Percentiles rank a stretch among this genome's conserved stretches.
phyloP scores from a whole-genome alignment of 2,888 invertebrate genomes.

The Tubulanus polymorphus region DNA sequence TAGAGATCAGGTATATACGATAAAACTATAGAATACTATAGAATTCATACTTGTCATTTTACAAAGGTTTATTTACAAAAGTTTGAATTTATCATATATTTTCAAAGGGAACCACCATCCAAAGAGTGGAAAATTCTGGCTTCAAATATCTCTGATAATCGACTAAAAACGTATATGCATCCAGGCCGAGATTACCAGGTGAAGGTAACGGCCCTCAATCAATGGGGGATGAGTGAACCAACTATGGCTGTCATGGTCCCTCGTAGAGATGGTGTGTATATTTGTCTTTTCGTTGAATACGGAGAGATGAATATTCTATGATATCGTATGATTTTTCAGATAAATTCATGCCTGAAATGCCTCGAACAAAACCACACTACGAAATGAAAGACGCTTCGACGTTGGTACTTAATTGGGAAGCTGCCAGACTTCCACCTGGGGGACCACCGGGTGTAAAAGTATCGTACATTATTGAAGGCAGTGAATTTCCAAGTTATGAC shows the following conservation, averaged over 20 bases:
- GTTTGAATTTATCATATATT: not conserved
- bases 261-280: too few species aligned
- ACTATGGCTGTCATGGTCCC: too few species aligned
- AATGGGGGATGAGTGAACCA: constrained; percentile 91
- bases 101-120: constrained; percentile 63
- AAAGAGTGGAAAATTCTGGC: constrained; percentile 43
- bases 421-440: too few species aligned
- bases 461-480: constrained; percentile 86
- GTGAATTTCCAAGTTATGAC: constrained; percentile 49
- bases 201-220: constrained; percentile 90
- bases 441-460: too few species aligned
- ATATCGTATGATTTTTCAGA: too few species aligned
- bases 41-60: not conserved
- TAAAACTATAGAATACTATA: not conserved
- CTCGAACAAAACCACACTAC: too few species aligned
- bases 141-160: constrained; percentile 28
- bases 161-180: too few species aligned
- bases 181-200: constrained; percentile 94
- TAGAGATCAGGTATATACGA: not conserved
- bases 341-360: too few species aligned
- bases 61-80: not conserved
- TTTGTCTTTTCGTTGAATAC: too few species aligned
- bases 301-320: too few species aligned
- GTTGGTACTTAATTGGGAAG: too few species aligned
- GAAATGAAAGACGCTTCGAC: too few species aligned